phyloP scores from a whole-genome alignment of 2,888 invertebrate genomes.

The Invenusta paracnida region DNA sequence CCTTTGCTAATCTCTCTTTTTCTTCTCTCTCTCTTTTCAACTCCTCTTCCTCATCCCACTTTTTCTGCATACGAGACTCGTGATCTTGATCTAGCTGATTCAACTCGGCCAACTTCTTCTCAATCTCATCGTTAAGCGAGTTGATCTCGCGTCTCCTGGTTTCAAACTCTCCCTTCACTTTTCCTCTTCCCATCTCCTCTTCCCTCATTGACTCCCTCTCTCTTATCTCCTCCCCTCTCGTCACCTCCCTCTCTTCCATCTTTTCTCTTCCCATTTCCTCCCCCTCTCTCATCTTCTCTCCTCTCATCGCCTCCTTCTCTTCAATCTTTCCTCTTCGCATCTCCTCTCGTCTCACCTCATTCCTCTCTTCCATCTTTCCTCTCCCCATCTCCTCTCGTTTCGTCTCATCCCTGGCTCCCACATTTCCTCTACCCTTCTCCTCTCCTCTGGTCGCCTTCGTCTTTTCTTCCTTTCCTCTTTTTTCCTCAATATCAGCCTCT shows the following conservation, averaged over 20 bases:
- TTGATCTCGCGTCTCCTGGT: neutral
- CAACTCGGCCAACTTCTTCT: slow-evolving; percentile 45
- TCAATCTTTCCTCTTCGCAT: neutral
- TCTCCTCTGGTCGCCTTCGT: too few species aligned
- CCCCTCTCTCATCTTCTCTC: too few species aligned
- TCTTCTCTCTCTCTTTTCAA: neutral
- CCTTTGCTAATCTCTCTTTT: too few species aligned
- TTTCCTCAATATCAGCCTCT: neutral
- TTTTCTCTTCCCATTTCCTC: slow-evolving; percentile 19
- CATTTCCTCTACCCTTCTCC: too few species aligned
- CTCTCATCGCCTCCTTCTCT: too few species aligned
- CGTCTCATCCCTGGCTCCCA: too few species aligned
- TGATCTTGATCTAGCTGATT: slow-evolving; percentile 44
- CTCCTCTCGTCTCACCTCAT: neutral
- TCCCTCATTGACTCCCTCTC: too few species aligned
- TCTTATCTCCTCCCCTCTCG: too few species aligned
- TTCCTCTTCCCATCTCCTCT: neutral
- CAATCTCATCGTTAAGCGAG: slow-evolving; percentile 40
- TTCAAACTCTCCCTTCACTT: neutral
- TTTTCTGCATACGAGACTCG: slow-evolving; percentile 45
- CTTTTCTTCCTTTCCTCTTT: neutral
- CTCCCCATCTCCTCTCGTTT: neutral
- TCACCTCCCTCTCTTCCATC: too few species aligned
- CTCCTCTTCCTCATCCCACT: slow-evolving; percentile 46
- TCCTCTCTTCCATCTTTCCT: neutral